phyloP scores from a whole-genome alignment of 2,888 invertebrate species.

The Caenorhabditis afra region DNA sequence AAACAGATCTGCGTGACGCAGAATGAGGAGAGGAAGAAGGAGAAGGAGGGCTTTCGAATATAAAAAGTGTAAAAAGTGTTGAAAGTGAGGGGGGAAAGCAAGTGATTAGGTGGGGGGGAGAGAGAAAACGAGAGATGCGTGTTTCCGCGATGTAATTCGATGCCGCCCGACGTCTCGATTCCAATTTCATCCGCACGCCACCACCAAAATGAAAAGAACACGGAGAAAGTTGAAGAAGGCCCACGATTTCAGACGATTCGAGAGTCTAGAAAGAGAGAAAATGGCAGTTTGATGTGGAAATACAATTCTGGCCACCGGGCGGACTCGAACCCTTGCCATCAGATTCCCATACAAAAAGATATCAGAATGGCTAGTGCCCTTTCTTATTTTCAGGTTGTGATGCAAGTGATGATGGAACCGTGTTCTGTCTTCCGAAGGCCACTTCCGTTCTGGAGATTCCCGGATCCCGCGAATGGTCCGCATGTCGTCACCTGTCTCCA shows the following conservation, averaged over 20 bases:
- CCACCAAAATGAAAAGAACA: slow-evolving; percentile 5
- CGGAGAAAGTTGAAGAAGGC: not conserved
- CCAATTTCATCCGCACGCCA: slow-evolving; percentile 25
- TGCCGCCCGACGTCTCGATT: slow-evolving; percentile 31
- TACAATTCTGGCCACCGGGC: no score
- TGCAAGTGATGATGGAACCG: no score
- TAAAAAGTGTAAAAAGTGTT: slow-evolving; percentile 44
- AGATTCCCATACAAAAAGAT: no score
- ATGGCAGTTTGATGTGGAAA: no score
- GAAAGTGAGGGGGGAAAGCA: slow-evolving; percentile 20
- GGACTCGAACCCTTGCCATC: no score
- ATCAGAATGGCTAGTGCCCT: no score
- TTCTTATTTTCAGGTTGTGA: no score
- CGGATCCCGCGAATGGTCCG: not conserved
- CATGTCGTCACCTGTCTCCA: not conserved
- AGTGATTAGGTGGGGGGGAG: slow-evolving; percentile 38
- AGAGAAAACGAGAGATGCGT: slow-evolving; percentile 2
- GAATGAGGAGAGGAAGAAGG: not conserved
- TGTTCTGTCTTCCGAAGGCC: no score
- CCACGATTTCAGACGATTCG: not conserved
- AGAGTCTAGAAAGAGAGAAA: no score
- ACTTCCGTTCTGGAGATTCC: no score
- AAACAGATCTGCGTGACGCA: not conserved
- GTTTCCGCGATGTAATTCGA: slow-evolving; percentile 48
- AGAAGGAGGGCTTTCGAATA: no score